Base-by-base conservation (phyloP, 2,888 invertebrate species). In the Seladonia tumulorum region DNA sequence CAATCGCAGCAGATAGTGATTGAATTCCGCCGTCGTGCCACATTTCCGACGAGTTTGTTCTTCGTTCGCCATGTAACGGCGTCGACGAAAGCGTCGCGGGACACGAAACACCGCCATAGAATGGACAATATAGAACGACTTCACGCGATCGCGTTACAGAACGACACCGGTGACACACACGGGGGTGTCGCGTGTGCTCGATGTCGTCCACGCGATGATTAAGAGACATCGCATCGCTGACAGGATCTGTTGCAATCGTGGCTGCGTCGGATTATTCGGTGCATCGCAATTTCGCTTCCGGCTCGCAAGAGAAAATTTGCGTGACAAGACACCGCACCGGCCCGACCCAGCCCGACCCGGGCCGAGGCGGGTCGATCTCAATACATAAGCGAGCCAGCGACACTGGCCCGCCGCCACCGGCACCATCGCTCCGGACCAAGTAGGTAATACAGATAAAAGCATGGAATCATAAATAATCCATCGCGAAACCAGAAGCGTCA, bases 401-500 rank as follows among this genome's bases (percentile, higher is more conserved):
- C n/a, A 49, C 53, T 16, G 57, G 18, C 29, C 42, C 75, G 63
- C 63, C 35, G 47, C 66, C 45, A 39, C 22, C 35, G 70, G 3
- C 70, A 35, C 35, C 47, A 63, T n/a, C 47, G 49, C 72, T 39
- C 49, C 18, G 82, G 75, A 78, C 75, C 68, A 70, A 81, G 86
- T 81, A 70, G 79, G 87, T 81, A 87, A 87, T 87, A 87, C 87
- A 47, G 86, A 86, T 87, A 87, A 87, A 87, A 87, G 87, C 86
- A 83, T 86, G 53, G 78, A 63, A 82, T 83, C 86, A 71, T 87
- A 87, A 87, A 86, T 87, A 87, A 87, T 86, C 87, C 86, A 86
- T 87, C 86, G 87, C 63, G 79, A 29, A 39, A 70, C 73, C 63
- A 22, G 39, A 47, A 68, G 2, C 49, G 42, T 57, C 53, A 25